Base-by-base conservation (phyloP, 2,113 vertebrate genomes). In the Maccullochella peelii region DNA sequence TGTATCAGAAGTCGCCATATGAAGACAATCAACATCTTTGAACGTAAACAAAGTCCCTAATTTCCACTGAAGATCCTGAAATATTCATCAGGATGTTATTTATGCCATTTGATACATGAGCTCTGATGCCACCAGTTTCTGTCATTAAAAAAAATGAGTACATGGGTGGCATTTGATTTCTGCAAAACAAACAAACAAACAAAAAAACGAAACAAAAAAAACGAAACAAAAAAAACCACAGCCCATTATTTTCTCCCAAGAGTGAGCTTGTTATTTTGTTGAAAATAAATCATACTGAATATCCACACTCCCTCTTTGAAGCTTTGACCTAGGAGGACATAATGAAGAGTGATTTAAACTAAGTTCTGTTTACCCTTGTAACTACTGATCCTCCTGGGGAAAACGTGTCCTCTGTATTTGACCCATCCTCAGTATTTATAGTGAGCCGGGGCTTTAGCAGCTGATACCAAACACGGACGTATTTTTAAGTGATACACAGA, bases 351-450 rank as follows among this genome's bases (percentile, higher is more conserved):
- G 79, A 79, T 82, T 84, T 69, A 54, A 80, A 73, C 23, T 50
- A 58, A 70, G 38, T 78, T 86, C 47, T 86, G 77, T 73, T 86
- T 79, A 79, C 54, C 40, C 30, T 78, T 11, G 23, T 75, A 66
- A 68, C 40, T 58, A 40, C 23, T 42, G 8, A 80, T 66, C 10
- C 77, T 79, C 73, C 49, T 30, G 58, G 44, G 72, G 23, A 33
- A 66, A 50, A 50, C 27, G 30, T 79, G 77, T 87, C 67, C 76
- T 82, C 72, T 78, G 58, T 40, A 63, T 80, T 69, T 80, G 85
- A 80, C 81, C 75, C 68, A 44, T 80, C 66, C 14, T 76, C 68
- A 50, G 36, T 85, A 71, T 84, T 88, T 71, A 70, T 80, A 58
- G 79, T 2, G 57, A 87, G 58, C 25, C 0, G 0, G 14, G 27